Evolutionary conservation across 2,797 vertebrate species (phyloP), one percentile per base, ranked within the genome.

Genomic region (Austrolebias charrua): DNA sequence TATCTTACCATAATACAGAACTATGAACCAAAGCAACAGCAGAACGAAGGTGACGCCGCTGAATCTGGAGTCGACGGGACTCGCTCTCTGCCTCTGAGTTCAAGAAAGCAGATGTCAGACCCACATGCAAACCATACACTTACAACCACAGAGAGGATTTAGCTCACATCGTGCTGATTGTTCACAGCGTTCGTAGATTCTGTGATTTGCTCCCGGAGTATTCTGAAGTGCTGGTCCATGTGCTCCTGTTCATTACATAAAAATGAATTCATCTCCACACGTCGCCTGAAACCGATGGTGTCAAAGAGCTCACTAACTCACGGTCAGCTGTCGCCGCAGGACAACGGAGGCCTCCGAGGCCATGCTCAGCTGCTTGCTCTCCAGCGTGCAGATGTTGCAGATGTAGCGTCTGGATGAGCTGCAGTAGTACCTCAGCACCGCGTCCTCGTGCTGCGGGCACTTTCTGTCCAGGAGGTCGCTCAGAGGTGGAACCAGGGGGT

Each of bases 1-100:
- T 73, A 60, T 59, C 73, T 80, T 63, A 90, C 89, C 88, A 3
- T 89, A 91, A 75, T 74, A 89, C 4, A 90, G 60, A 51, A 80
- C 86, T 8, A 90, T 89, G 29, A 91, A 80, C 86, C 87, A 90
- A 24, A 89, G 75, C 19, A 60, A 73, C 35, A 89, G 82, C 19
- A 89, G 67, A 31, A 89, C 71, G 20, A 83, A 50, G 0, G 87
- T 88, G 53, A 88, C 79, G 0, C 68, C 74, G 62, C 81, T 89
- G 46, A 88, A 35, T 7, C 16, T 42, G 0, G 67, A 75, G 48
- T 73, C 18, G 0, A 56, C 46, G 0, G 63, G 54, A 2, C 60
- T 75, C 46, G 15, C 18, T 42, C 62, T 81, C 31, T 19, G 62
- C 56, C 63, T 83, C 79, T 82, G 79, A 54, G 13, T 55, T 43